Base-by-base conservation (phyloP, 2,888 invertebrate species). In the Beris morrisii region DNA sequence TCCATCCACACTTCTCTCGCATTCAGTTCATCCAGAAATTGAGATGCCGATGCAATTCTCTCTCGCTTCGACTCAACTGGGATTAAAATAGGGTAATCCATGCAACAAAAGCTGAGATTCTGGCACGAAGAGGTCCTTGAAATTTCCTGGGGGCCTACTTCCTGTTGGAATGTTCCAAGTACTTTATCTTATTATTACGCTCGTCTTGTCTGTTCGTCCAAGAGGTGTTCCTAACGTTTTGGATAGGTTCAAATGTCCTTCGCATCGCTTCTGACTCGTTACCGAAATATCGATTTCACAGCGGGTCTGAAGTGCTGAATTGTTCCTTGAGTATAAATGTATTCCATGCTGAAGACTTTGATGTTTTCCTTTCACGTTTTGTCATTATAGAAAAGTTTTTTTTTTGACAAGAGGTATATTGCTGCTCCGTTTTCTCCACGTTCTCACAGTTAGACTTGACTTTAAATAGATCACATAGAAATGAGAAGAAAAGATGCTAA, bases 341-440 rank as follows among this genome's bases (percentile, higher is more conserved):
- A 58, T 58, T 46, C 58, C 58, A 45, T 45, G 28, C 28, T 58
- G 28, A 58, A 44, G 44, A 45, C 58, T 58, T 58, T 58, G 58
- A 45, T 58, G 58, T 45, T 46, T 7, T 44, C 28, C 58, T 30
- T 38, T 44, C 56, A 56, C 56, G 56, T 56, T 56, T 28, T 9
- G 13, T 56, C 38, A 43, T 43, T 43, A 56, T 5, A 6, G 43
- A 38, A 43, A 56, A 56, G 15, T 38, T 5, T 43, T 56, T 56
- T 32, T 55, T 32, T 55, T 31, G 54, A 43, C 56, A 38, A 38
- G 38, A 38, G 38, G 38, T 38, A 3, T 38, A 38, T 38, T 38
- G 5, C 38, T 38, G 3, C 7, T 7, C 9, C 5, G 9, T 38
- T 38, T 3, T 38, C 9, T 38, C 9, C 9, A 38, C 9, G 7